Evolutionary conservation across 2,113 vertebrate species (phyloP).

Genomic region (Empidonax traillii): DNA sequence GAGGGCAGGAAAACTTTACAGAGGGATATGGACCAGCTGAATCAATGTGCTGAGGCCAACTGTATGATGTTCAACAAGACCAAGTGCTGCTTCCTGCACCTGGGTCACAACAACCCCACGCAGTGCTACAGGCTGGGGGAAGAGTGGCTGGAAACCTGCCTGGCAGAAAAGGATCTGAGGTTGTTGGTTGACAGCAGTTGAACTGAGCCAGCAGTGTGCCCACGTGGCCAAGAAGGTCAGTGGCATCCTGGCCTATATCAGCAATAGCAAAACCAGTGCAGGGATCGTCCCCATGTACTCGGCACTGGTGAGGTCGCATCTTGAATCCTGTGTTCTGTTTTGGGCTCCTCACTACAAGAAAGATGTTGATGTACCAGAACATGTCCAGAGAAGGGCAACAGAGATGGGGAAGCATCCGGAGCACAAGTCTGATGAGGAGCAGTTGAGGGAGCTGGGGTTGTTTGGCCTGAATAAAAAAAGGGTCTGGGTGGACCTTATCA

Average conservation of each 20-base stretch:
- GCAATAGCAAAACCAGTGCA: fast-evolving
- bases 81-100: not conserved
- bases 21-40: not conserved
- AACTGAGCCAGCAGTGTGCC: not conserved
- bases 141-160: not conserved
- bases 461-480: not conserved
- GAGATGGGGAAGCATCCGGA: not conserved
- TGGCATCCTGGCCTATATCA: not conserved
- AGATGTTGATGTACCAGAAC: not conserved
- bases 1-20: not conserved
- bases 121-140: fast-evolving
- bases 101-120: not conserved
- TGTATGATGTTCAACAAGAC: not conserved
- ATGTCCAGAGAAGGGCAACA: fast-evolving
- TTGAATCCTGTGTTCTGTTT: fast-evolving
- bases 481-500: fast-evolving
- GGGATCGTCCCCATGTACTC: fast-evolving
- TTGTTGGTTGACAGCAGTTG: not conserved
- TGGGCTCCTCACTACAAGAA: not conserved
- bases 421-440: fast-evolving
- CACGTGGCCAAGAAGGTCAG: not conserved
- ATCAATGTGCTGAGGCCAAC: fast-evolving
- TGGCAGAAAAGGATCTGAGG: fast-evolving
- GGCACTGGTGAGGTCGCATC: fast-evolving
- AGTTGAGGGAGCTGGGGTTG: fast-evolving